phyloP scores from a whole-genome alignment of 1,140 invertebrate species.

The Condylostylus longicornis region DNA sequence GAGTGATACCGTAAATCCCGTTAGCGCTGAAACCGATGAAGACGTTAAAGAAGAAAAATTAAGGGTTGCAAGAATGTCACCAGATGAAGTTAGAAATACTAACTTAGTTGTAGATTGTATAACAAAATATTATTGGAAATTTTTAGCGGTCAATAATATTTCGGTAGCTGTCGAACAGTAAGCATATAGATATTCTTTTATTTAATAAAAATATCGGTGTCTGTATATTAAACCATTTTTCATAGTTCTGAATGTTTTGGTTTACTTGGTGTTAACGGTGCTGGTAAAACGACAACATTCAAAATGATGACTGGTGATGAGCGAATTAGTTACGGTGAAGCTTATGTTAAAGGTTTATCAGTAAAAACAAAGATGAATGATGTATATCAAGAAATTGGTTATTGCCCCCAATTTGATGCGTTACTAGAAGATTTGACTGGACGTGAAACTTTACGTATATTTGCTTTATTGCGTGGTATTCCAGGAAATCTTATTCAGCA shows the following conservation, averaged over 20 bases:
- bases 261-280: constrained; percentile 76
- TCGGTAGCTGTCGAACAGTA: constrained; percentile 38
- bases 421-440: constrained; percentile 67
- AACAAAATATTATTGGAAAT: constrained; percentile 47
- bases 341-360: constrained; percentile 38
- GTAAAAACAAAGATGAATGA: constrained; percentile 37
- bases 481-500: constrained; percentile 33
- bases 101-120: constrained; percentile 36
- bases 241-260: constrained; percentile 70
- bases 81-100: constrained; percentile 12
- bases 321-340: constrained; percentile 36
- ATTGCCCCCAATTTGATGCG: constrained; percentile 76
- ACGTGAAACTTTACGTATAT: constrained; percentile 57
- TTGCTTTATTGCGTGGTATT: constrained; percentile 59
- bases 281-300: constrained; percentile 75
- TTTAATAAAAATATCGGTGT: no score
- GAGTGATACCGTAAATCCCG: neutral
- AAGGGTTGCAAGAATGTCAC: constrained; percentile 18
- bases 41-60: constrained; percentile 32
- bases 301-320: constrained; percentile 79
- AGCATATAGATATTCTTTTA: constrained; percentile 9
- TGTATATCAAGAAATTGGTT: constrained; percentile 49
- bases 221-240: no score
- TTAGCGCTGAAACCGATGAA: constrained; percentile 17
- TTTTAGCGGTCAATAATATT: constrained; percentile 52